Evolutionary conservation across 2,888 invertebrate species (phyloP).

Genomic region (Netelia virgata): DNA sequence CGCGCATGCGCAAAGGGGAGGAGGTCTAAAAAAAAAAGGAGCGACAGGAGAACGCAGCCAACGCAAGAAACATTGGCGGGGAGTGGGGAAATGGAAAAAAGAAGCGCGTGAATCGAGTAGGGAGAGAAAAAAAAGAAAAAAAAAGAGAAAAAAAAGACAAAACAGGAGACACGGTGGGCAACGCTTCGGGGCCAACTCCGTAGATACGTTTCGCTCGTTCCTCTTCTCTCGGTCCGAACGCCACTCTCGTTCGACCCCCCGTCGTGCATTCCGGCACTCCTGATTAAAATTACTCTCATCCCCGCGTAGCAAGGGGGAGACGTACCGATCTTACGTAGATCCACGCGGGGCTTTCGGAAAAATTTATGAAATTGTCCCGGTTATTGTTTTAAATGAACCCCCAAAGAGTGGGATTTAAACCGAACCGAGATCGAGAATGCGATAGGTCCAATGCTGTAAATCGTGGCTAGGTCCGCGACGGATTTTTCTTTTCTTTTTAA

Average conservation of each 20-base stretch:
- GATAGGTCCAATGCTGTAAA: slow-evolving; percentile 80
- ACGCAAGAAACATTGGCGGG: slow-evolving; percentile 29
- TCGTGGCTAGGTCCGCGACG: slow-evolving; percentile 58
- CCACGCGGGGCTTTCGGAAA: slow-evolving; percentile 73
- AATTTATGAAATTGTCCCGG: slow-evolving; percentile 83
- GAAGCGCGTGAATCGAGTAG: slow-evolving; percentile 43
- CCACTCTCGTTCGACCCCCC: slow-evolving; percentile 76
- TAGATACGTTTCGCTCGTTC: slow-evolving; percentile 47
- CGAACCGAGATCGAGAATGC: slow-evolving; percentile 78
- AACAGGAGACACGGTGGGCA: slow-evolving; percentile 58
- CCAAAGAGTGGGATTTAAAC: slow-evolving; percentile 68
- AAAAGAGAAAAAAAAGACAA: slow-evolving; percentile 17
- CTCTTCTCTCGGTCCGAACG: slow-evolving; percentile 1
- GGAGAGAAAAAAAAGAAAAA: slow-evolving; percentile 32
- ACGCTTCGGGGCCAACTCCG: slow-evolving; percentile 24
- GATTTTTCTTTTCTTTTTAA: too few species aligned
- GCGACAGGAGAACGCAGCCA: slow-evolving; percentile 15
- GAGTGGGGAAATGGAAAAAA: slow-evolving; percentile 34
- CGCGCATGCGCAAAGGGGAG: background rate
- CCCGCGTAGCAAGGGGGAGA: slow-evolving; percentile 47
- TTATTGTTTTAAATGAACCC: slow-evolving; percentile 83
- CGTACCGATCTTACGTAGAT: slow-evolving; percentile 73
- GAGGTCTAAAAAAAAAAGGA: slow-evolving; percentile 4
- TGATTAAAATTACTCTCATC: slow-evolving; percentile 83
- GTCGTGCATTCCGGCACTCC: slow-evolving; percentile 81